phyloP scores from a whole-genome alignment of 2,888 invertebrate species.

The Nephrotoma guestfalica region DNA sequence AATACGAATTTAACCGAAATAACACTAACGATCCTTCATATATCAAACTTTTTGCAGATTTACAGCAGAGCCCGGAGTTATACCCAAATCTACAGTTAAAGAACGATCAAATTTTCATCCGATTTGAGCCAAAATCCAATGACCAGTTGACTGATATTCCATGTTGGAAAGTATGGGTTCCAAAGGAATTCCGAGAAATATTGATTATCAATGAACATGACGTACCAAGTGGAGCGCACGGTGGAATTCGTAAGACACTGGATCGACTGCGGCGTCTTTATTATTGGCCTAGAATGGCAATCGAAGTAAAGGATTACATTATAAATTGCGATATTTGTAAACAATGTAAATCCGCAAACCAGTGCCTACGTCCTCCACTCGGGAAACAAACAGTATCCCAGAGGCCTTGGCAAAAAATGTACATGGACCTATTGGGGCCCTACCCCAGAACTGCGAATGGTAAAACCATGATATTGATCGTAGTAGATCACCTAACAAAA shows the following conservation, averaged over 20 bases:
- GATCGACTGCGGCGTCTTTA: too few species aligned
- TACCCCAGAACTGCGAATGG: background rate
- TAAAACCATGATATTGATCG: background rate
- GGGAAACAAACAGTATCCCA: background rate
- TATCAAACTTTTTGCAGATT: too few species aligned
- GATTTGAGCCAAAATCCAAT: background rate
- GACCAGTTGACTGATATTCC: background rate
- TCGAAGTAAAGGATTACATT: background rate
- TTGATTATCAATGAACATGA: background rate
- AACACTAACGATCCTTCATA: too few species aligned
- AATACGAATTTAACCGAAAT: too few species aligned
- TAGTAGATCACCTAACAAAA: background rate
- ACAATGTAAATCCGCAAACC: too few species aligned
- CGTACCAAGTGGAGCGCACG: background rate
- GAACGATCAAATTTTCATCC: background rate
- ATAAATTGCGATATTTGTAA: background rate
- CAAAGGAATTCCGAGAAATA: background rate
- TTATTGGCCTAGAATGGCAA: slow-evolving; percentile 5
- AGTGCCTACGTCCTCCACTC: background rate
- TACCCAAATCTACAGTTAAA: too few species aligned
- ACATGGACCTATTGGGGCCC: background rate
- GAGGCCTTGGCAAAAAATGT: background rate
- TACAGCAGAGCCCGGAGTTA: too few species aligned
- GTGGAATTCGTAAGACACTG: background rate
- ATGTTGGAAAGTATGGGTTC: background rate